Evolutionary conservation across 2,797 vertebrate species (phyloP).

Genomic region (Limosa lapponica): DNA sequence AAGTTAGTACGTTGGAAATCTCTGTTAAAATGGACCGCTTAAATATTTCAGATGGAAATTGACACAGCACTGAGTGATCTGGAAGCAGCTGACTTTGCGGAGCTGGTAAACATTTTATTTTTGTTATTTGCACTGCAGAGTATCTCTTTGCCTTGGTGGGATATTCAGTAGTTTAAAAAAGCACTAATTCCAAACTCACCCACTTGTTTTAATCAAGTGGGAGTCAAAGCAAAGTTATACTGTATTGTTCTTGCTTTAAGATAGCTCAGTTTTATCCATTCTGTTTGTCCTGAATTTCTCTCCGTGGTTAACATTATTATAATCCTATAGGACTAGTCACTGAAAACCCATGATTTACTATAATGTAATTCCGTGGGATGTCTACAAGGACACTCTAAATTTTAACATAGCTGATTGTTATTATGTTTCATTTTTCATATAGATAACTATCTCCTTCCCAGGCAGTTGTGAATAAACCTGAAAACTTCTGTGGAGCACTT

Average conservation of each 20-base stretch:
- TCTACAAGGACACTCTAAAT: not conserved
- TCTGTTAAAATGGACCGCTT: not conserved
- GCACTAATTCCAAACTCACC: not conserved
- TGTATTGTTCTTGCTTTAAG: not conserved
- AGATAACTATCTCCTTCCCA: not conserved
- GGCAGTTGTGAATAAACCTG: not conserved
- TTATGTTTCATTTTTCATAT: not conserved
- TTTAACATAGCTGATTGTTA: not conserved
- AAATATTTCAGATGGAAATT: slow-evolving; percentile 86
- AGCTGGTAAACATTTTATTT: slow-evolving; percentile 85
- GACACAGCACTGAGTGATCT: slow-evolving; percentile 91
- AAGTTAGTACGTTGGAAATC: not conserved
- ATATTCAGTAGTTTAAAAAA: not conserved
- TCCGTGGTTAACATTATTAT: not conserved
- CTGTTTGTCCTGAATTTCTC: not conserved
- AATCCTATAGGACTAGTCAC: not conserved
- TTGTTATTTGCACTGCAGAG: not conserved
- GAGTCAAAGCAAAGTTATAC: not conserved
- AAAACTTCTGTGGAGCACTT: not conserved
- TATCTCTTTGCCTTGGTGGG: not conserved
- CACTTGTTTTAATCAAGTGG: not conserved
- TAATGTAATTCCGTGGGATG: not conserved
- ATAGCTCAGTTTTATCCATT: not conserved
- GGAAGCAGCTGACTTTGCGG: slow-evolving; percentile 95
- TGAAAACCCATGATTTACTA: not conserved